Percentiles rank a stretch among this genome's conserved stretches.
phyloP scores from a whole-genome alignment of 1,140 invertebrate species.

The Tetraneura akinire region DNA sequence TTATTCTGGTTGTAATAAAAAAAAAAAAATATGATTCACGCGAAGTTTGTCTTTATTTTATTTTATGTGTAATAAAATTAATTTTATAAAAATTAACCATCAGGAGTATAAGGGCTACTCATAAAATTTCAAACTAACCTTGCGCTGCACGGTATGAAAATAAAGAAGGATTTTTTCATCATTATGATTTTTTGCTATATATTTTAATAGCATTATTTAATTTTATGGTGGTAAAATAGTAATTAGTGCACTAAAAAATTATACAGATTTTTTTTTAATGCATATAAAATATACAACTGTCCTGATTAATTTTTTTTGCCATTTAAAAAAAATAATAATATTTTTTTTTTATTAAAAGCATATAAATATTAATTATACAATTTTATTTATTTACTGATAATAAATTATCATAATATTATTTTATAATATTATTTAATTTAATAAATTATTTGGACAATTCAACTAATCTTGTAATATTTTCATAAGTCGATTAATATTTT shows the following conservation, averaged over 20 bases:
- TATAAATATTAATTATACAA: too few species aligned
- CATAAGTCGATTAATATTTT: too few species aligned
- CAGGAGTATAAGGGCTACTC: neutral
- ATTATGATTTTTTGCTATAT: neutral
- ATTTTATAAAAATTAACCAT: neutral
- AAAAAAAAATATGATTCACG: neutral
- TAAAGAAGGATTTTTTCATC: neutral
- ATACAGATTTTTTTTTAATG: neutral
- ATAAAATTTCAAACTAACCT: neutral
- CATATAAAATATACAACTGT: too few species aligned
- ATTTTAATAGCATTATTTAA: conserved; percentile 5
- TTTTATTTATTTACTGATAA: too few species aligned
- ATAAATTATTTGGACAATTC: too few species aligned
- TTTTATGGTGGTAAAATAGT: neutral
- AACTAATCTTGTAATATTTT: too few species aligned
- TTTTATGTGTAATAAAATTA: neutral
- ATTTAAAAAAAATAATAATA: too few species aligned
- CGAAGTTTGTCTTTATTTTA: neutral
- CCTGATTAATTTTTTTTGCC: too few species aligned
- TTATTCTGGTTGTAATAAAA: neutral
- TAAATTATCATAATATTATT: too few species aligned
- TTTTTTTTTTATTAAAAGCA: too few species aligned
- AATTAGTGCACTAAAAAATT: conserved; percentile 1
- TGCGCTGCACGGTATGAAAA: neutral
- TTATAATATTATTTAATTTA: too few species aligned